phyloP scores from a whole-genome alignment of 2,888 invertebrate species.

The Morpho helenor region DNA sequence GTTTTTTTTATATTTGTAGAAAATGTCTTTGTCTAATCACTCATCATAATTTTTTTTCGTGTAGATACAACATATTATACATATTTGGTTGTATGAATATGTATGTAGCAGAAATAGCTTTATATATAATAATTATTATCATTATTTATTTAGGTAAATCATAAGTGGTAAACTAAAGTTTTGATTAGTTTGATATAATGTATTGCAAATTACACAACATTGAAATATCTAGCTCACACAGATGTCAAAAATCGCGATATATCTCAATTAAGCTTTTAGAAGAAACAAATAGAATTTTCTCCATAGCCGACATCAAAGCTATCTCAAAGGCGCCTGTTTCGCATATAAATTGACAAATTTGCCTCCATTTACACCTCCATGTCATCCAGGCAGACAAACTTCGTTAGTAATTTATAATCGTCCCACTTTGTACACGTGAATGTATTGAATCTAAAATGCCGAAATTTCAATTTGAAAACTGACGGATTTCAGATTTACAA shows the following conservation, averaged over 20 bases:
- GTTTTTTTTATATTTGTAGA: too few species aligned
- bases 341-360: constrained; percentile 78
- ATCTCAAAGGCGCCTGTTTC: constrained; percentile 68
- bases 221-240: background rate
- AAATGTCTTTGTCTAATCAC: too few species aligned
- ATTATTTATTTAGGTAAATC: background rate
- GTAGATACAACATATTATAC: too few species aligned
- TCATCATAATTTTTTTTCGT: too few species aligned
- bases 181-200: too few species aligned
- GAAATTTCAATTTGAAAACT: constrained; percentile 7
- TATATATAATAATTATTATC: too few species aligned
- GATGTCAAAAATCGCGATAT: constrained; percentile 12
- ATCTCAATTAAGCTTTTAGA: constrained; percentile 31
- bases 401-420: constrained; percentile 67
- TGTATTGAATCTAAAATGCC: constrained; percentile 33
- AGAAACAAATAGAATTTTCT: constrained; percentile 40
- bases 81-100: too few species aligned
- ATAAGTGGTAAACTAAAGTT: too few species aligned
- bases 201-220: too few species aligned
- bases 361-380: constrained; percentile 72
- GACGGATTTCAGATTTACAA: background rate
- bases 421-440: constrained; percentile 53
- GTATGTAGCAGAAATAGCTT: too few species aligned
- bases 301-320: constrained; percentile 53
- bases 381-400: constrained; percentile 51